phyloP scores from a whole-genome alignment of 2,888 invertebrate species.

The Polymixis lichenea region DNA sequence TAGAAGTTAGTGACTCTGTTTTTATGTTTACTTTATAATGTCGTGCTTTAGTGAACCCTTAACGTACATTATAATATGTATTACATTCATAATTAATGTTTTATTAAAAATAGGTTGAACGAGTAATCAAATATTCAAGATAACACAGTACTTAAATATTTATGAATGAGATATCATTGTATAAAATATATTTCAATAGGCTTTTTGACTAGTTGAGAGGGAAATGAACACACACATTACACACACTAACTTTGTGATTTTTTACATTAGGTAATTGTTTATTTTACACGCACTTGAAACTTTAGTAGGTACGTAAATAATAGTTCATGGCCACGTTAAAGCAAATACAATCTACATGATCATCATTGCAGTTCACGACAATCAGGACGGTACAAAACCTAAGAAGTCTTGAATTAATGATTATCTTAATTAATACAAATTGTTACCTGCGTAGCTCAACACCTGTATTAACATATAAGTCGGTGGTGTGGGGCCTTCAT shows the following conservation, averaged over 20 bases:
- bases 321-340: not conserved
- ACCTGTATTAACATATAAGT: slow-evolving; percentile 12
- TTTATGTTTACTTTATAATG: slow-evolving; percentile 15
- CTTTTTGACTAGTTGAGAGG: slow-evolving; percentile 1
- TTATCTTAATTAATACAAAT: not conserved
- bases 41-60: slow-evolving; percentile 5
- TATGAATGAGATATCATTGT: not conserved
- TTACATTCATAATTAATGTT: slow-evolving; percentile 17
- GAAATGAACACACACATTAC: slow-evolving; percentile 15
- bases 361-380: not conserved
- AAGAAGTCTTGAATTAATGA: not conserved
- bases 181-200: not conserved
- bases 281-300: not conserved
- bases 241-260: not conserved
- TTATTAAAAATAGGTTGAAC: not conserved
- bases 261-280: not conserved
- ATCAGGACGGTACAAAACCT: not conserved
- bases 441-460: not conserved
- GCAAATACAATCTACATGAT: not conserved
- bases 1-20: slow-evolving; percentile 21
- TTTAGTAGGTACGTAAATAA: not conserved
- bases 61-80: not conserved
- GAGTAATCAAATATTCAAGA: slow-evolving; percentile 1
- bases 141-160: not conserved
- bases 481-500: not conserved